phyloP scores from a whole-genome alignment of 2,888 invertebrate species.

The Latrodectus hesperus region DNA sequence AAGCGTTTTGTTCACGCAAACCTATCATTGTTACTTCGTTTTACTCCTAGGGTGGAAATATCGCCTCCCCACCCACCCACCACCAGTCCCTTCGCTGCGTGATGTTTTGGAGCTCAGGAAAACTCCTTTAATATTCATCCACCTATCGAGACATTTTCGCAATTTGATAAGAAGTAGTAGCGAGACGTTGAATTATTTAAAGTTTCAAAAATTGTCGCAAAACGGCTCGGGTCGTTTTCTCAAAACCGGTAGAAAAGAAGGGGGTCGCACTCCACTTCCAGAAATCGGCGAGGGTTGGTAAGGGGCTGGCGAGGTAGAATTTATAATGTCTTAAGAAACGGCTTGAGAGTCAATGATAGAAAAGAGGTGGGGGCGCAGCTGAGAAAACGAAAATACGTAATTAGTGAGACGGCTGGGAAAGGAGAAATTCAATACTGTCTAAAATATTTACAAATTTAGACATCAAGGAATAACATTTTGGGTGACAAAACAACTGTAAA shows the following conservation, averaged over 20 bases:
- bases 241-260: not conserved
- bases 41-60: conserved; percentile 26
- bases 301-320: not conserved
- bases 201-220: conserved; percentile 54
- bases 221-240: conserved; percentile 29
- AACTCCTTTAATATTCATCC: conserved; percentile 63
- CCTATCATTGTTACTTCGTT: conserved; percentile 50
- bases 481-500: not conserved
- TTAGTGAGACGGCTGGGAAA: not conserved
- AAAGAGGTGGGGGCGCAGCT: not conserved
- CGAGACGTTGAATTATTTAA: conserved; percentile 60
- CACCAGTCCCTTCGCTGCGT: not conserved
- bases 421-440: not conserved
- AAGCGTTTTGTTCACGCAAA: conserved; percentile 61
- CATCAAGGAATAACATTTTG: not conserved
- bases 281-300: not conserved
- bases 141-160: conserved; percentile 23
- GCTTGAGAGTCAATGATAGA: not conserved
- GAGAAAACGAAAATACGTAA: not conserved
- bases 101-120: not conserved
- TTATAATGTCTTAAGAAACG: not conserved
- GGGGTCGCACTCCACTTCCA: not conserved
- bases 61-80: conserved; percentile 28
- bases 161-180: conserved; percentile 64
- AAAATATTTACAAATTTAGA: not conserved